A percentile compares a stretch with the other conserved stretches of the same genome.
These are phyloP conservation scores for Piscicola geometra DNA, from an alignment of 2,888 invertebrate species.

Conservation along the genomic window DNA sequence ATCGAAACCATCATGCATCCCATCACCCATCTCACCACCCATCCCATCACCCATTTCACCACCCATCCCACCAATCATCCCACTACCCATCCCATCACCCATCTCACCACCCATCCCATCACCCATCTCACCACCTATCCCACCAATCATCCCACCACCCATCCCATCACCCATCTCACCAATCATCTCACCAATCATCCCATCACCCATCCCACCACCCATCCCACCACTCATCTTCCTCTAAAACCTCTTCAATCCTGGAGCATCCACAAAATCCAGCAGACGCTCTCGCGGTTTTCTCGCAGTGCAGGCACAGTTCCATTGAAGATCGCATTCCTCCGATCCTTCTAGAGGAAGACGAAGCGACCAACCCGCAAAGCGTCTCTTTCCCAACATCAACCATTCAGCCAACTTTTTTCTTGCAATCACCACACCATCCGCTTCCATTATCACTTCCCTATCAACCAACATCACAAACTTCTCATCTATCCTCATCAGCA, in stretches of 20 bases:
- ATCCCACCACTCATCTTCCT: not conserved
- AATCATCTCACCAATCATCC: not conserved
- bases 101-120: not conserved
- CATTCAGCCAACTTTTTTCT: not conserved
- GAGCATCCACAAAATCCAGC: not conserved
- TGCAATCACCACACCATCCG: not conserved
- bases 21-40: not conserved
- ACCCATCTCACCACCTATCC: not conserved
- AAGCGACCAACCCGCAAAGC: not conserved
- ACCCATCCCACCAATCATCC: not conserved
- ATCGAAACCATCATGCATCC: not conserved
- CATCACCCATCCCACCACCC: not conserved
- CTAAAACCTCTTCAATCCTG: not conserved
- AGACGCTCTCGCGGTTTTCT: not conserved
- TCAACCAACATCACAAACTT: too few species aligned
- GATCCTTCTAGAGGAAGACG: constrained; percentile 28
- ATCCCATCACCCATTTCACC: not conserved
- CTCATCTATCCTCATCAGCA: too few species aligned
- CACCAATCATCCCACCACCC: not conserved
- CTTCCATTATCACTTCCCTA: too few species aligned
- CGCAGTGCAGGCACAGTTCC: not conserved
- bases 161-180: not conserved
- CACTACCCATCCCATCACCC: not conserved
- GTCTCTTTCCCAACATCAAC: too few species aligned
- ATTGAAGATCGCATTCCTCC: constrained; percentile 31